A percentile compares a stretch with the other conserved stretches of the same genome.
phyloP scores from a whole-genome alignment of 2,113 vertebrate species.

The Dissostichus mawsoni region DNA sequence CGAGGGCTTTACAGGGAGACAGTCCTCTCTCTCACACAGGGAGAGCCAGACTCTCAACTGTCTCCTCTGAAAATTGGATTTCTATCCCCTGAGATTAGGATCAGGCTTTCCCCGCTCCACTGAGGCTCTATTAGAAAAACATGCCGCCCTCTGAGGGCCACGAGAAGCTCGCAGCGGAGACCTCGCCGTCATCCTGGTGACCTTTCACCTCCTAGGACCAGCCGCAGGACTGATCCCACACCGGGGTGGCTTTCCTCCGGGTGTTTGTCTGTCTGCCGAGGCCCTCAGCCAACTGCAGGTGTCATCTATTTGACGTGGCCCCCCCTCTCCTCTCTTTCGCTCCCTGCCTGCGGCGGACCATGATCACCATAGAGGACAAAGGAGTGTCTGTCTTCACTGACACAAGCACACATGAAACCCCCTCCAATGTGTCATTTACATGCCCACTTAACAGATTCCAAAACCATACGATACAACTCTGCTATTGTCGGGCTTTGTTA shows the following conservation, averaged over 20 bases:
- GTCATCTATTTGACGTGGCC: constrained; percentile 65
- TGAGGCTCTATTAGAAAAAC: constrained; percentile 53
- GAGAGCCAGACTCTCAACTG: constrained; percentile 80
- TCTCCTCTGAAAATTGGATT: constrained; percentile 82
- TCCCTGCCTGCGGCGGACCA: constrained; percentile 45
- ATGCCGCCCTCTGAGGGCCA: constrained; percentile 6
- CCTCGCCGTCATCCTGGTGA: constrained; percentile 32
- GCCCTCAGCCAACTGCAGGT: constrained; percentile 67
- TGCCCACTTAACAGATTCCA: constrained; percentile 34
- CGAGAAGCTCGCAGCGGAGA: not conserved
- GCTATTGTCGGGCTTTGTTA: constrained; percentile 42
- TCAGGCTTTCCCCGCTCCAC: constrained; percentile 67
- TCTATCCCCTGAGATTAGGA: constrained; percentile 81
- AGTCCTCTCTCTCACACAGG: constrained; percentile 70
- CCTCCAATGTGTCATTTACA: constrained; percentile 46
- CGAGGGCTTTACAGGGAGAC: constrained; percentile 70
- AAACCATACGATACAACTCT: constrained; percentile 18
- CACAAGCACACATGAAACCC: constrained; percentile 44
- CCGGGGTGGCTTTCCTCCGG: constrained; percentile 55
- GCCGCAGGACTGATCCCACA: constrained; percentile 54
- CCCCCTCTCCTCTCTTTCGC: constrained; percentile 5
- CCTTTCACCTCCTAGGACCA: constrained; percentile 68
- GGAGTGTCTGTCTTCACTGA: constrained; percentile 62
- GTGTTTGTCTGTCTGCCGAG: constrained; percentile 59
- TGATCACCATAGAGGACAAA: constrained; percentile 67